Base-by-base conservation (phyloP, 1,140 invertebrate genomes). In the Ceratina japonica region DNA sequence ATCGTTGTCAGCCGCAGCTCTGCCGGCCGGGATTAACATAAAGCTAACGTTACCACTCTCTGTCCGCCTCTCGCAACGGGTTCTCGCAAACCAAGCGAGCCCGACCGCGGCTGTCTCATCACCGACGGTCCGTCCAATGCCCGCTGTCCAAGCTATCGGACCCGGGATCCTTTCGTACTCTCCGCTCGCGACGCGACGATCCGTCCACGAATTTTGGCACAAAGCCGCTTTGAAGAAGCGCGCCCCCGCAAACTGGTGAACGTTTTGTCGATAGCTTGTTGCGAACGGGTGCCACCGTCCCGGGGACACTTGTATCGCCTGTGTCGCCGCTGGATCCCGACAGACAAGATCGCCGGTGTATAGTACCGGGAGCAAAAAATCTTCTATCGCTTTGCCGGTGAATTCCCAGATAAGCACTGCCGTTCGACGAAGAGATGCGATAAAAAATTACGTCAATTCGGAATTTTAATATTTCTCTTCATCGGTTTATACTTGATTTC, bases 1-100 rank as follows among this genome's bases (percentile, higher is more conserved):
- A 89, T 90, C 89, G 87, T 86, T 90, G 90, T 89, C 90, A 90
- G 87, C 89, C 87, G 84, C 90, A 89, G 86, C 84, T 87, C 88
- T 89, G 86, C 86, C 86, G 85, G 84, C 85, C 84, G 84, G 87
- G 89, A 89, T 89, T 88, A 89, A 89, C 88, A 89, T 89, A 88
- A 89, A 87, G 87, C 86, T 88, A 87, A 88, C 87, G 85, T 87
- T 84, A 74, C 79, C 27, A 31, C 27, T 31, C 27, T 31, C 27
- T 51, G 79, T 70, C 63, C 72, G 58, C 76, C 73, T 85, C 70
- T 79, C 80, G 58, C 79, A 63, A 77, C 12, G 12, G 37, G 65
- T 62, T 62, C 74, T 68, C 83, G 73, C 79, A 85, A 31, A 31
- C 27, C 27, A 4, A 31, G 27, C 2, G 27, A 31, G 27, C 2